phyloP scores from a whole-genome alignment of 2,113 vertebrate genomes.

The Podarcis raffonei region DNA sequence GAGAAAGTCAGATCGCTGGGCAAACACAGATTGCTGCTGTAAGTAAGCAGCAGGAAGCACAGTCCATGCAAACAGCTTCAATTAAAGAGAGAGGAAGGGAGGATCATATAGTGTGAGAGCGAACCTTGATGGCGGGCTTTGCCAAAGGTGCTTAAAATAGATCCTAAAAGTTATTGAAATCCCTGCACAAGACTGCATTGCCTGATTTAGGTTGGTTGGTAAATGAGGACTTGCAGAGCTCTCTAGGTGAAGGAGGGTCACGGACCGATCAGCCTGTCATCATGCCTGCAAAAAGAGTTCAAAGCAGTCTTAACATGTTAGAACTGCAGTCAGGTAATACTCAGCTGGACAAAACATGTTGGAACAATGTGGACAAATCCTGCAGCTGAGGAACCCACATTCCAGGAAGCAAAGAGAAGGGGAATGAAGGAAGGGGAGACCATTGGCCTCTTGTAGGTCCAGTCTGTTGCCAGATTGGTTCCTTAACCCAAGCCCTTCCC shows the following conservation, averaged over 20 bases:
- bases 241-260: background rate
- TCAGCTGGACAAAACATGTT: background rate
- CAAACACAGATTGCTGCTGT: background rate
- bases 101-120: background rate
- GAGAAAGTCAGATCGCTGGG: background rate
- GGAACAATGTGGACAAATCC: background rate
- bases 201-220: background rate
- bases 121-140: background rate
- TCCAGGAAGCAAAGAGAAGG: background rate
- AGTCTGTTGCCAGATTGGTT: background rate
- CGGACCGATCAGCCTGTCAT: background rate
- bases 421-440: background rate
- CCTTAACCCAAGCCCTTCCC: background rate
- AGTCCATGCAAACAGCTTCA: background rate
- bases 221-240: background rate
- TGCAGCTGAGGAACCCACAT: background rate
- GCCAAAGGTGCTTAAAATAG: constrained; percentile 3
- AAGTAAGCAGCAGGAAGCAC: background rate
- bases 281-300: background rate
- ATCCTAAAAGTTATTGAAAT: constrained; percentile 22
- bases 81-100: background rate
- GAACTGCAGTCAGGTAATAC: background rate
- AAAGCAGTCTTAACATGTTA: background rate
- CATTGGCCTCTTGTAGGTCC: too few relatives aligned
- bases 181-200: background rate